Base-by-base conservation (phyloP, 2,113 vertebrate species). In the Trogon surrucura region DNA sequence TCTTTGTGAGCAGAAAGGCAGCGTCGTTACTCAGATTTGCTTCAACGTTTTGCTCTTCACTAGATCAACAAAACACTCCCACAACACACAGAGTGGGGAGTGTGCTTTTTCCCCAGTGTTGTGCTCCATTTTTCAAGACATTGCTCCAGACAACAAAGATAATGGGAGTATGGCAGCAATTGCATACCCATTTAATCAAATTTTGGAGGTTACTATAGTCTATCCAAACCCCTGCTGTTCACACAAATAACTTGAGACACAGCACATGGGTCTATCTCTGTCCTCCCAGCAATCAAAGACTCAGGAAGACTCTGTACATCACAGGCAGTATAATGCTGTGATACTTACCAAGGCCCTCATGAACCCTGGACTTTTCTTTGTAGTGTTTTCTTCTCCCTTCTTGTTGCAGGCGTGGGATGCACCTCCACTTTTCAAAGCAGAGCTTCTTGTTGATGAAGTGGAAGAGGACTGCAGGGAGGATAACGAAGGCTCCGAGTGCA, bases 391-490 rank as follows among this genome's bases (percentile, higher is more conserved):
- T 95, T 97, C 66, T 78, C 41, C 97, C 89, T 44, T 80, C 93
- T 50, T 97, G 97, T 90, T 99, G 97, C 85, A 98, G 97, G 64
- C 98, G 98, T 16, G 96, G 98, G 41, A 99, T 1, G 96, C 98
- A 13, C 97, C 97, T 34, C 98, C 96, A 41, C 12, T 97, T 97
- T 47, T 98, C 98, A 91, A 99, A 99, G 91, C 97, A 99, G 85
- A 99, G 95, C 95, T 99, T 99, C 97, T 99, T 99, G 96, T 98
- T 99, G 98, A 98, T 98, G 97, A 98, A 98, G 97, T 99, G 98
- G 94, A 98, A 98, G 78, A 99, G 98, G 75, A 99, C 92, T 15
- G 98, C 98, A 95, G 99, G 96, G 38, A 99, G 96, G 69, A 98
- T 96, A 65, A 99, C 94, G 85, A 99, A 98, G 91, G 98, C 97